Conservation (phyloP, 2,797 vertebrate species). For the Anabacerthia variegaticeps region DNA sequence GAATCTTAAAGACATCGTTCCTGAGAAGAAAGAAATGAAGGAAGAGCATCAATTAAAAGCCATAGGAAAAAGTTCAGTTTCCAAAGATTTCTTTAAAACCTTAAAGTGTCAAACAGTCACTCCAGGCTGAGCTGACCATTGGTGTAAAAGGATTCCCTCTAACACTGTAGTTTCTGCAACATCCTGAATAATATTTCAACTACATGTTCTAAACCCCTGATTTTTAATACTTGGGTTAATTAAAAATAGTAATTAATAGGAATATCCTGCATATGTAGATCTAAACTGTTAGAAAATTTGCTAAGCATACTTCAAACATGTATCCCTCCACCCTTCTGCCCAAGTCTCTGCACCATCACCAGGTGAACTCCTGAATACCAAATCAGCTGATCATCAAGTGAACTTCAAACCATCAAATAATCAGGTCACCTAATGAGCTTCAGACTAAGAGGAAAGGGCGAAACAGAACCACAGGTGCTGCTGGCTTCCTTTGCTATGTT, state of each 20-base stretch:
- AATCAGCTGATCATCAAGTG: background rate
- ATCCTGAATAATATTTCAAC: background rate
- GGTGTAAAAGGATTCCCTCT: background rate
- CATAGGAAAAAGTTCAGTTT: background rate
- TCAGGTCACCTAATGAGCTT: background rate
- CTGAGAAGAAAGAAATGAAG: conserved; percentile 37
- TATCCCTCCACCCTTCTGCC: background rate
- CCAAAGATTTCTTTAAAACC: background rate
- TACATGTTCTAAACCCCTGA: background rate
- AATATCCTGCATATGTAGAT: background rate
- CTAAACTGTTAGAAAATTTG: background rate
- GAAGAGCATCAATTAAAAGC: background rate
- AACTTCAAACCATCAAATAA: background rate
- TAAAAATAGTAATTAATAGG: background rate
- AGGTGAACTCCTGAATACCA: background rate
- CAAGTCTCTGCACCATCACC: background rate
- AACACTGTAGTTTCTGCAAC: background rate
- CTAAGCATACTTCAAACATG: background rate
- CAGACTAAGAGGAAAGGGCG: background rate
- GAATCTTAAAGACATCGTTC: conserved; percentile 88
- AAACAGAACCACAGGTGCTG: background rate
- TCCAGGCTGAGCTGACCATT: background rate
- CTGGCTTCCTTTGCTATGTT: background rate
- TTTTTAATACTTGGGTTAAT: background rate
- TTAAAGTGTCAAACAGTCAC: background rate